Conservation (phyloP, 2,113 vertebrate species). For the zebrafish (Danio rerio) region GRCz12tu NC_133190.1:44548001-44548500, state of each 20-base stretch:
- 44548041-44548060: slow-evolving; percentile 90
- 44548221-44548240: slow-evolving; percentile 85
- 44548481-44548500: slow-evolving; percentile 81
- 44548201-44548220: slow-evolving; percentile 87
- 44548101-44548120: slow-evolving; percentile 91
- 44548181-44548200: slow-evolving; percentile 83
- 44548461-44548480: slow-evolving; percentile 91
- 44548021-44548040: slow-evolving; percentile 87
- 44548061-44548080: slow-evolving; percentile 82
- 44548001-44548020: slow-evolving; percentile 93
- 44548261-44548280: slow-evolving; percentile 92
- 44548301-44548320: slow-evolving; percentile 83
- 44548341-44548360: slow-evolving; percentile 79
- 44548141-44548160: slow-evolving; percentile 91
- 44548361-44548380: slow-evolving; percentile 87
- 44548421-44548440: slow-evolving; percentile 86
- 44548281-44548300: slow-evolving; percentile 91
- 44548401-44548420: slow-evolving; percentile 86
- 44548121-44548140: slow-evolving; percentile 85
- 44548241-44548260: slow-evolving; percentile 90
- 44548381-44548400: slow-evolving; percentile 90
- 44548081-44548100: slow-evolving; percentile 94
- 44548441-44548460: slow-evolving; percentile 87
- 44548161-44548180: slow-evolving; percentile 87
- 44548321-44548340: slow-evolving; percentile 20